Conservation (phyloP, 2,113 vertebrate genomes). For the Heterotilapia buettikoferi region DNA sequence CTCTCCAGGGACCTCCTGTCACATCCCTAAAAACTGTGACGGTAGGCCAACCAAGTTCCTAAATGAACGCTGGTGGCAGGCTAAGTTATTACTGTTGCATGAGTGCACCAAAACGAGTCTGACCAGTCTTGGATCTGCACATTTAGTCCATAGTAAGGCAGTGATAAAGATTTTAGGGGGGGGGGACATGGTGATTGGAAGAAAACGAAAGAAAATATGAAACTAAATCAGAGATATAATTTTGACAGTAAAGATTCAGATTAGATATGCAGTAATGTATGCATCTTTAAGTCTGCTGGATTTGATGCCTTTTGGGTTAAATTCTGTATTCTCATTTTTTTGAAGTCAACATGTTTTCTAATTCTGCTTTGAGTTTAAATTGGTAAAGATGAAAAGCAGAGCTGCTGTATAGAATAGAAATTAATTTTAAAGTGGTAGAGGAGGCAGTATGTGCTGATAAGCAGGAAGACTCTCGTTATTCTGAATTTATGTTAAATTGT, state of each 20-base stretch:
- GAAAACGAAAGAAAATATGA: background rate
- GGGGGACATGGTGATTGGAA: background rate
- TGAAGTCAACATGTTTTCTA: background rate
- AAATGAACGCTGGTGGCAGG: slow-evolving; percentile 15
- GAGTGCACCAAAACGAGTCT: background rate
- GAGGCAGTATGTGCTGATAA: background rate
- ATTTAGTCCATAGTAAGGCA: background rate
- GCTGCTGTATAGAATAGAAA: background rate
- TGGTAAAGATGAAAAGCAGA: background rate
- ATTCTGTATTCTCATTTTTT: background rate
- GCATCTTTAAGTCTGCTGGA: background rate
- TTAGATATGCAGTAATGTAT: background rate
- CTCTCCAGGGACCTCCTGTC: background rate
- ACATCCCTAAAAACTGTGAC: background rate
- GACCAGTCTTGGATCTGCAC: background rate
- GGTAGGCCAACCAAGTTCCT: slow-evolving; percentile 10
- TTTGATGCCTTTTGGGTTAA: background rate
- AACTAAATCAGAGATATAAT: background rate
- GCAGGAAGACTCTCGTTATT: background rate
- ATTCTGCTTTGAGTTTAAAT: background rate
- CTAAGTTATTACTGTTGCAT: slow-evolving; percentile 31
- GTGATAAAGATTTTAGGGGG: background rate
- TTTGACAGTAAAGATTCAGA: background rate
- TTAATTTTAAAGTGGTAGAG: background rate
- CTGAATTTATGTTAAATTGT: background rate